A percentile compares a stretch with the other conserved stretches of the same genome.
These are phyloP conservation scores for Leucophenga varia DNA, from an alignment of 1,140 invertebrate genomes.

Conservation along the genomic window DNA sequence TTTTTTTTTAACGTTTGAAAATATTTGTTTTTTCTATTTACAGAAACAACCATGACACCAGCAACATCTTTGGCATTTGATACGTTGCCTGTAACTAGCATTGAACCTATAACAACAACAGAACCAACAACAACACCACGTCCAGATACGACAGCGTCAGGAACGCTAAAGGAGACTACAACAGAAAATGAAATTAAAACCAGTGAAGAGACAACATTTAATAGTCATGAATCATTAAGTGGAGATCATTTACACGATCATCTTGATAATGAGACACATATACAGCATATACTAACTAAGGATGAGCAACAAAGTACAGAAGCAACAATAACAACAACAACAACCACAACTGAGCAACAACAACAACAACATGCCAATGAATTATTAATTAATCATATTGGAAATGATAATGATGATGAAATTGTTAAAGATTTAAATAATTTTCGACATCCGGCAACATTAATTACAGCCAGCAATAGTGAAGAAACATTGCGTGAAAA, in stretches of 20 bases:
- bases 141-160: conserved; percentile 22
- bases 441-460: conserved; percentile 50
- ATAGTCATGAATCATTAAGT: too few relatives aligned
- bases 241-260: too few relatives aligned
- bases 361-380: conserved; percentile 22
- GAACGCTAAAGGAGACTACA: too few relatives aligned
- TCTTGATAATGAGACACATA: conserved; percentile 32
- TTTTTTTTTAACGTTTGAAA: too few relatives aligned
- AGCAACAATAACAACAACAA: conserved; percentile 16
- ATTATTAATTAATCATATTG: conserved; percentile 41
- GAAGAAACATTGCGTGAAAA: conserved; percentile 37
- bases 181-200: too few relatives aligned
- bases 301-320: conserved; percentile 33
- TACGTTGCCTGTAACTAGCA: conserved; percentile 39
- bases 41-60: conserved; percentile 23
- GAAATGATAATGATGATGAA: conserved; percentile 42
- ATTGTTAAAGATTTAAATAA: conserved; percentile 49
- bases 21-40: background rate
- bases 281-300: conserved; percentile 36
- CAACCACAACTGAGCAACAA: conserved; percentile 16
- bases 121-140: conserved; percentile 49
- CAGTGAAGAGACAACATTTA: too few relatives aligned
- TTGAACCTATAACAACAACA: conserved; percentile 48
- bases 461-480: conserved; percentile 50
- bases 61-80: too few relatives aligned